Base-by-base conservation (phyloP, 2,888 invertebrate species). In the Frankliniella intonsa region DNA sequence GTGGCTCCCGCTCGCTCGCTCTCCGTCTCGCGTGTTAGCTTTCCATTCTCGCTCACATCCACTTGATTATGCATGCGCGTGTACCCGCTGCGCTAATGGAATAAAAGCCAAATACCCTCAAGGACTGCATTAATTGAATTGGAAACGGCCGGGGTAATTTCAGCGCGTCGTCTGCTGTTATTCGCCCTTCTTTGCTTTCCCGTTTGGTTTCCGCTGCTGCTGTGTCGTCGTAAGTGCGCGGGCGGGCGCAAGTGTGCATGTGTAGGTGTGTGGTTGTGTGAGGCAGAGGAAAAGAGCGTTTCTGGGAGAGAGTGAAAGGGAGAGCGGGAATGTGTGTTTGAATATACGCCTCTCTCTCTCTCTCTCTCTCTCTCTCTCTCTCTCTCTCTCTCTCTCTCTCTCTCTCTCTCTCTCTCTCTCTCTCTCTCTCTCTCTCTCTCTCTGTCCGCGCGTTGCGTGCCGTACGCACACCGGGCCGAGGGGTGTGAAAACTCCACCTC, bases 401-500 rank as follows among this genome's bases (percentile, higher is more conserved):
- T 11, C 62, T 14, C 62, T 14, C 62, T 14, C 62, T 14, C 7
- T 62, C 62, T 55, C 55, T 55, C 55, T 55, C 55, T 55, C 55
- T 55, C 55, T 14, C 62, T 0, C 17, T 0, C 62, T 62, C 62
- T 17, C 14, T 62, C 38, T 38, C 38, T 38, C 38, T 38, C 38
- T 25, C 69, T 62, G 17, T n/a, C 17, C 62, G 17, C 62, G 62
- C n/a, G 62, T 1, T 17, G 19, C 62, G 17, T 55, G 62, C 62
- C 62, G 62, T 62, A n/a, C 62, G 25, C 69, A 76, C 22, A 76
- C 22, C 25, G 25, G 22, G 2, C 25, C 25, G 8, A 25, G 22
- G 10, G 69, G 69, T 76, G 69, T 76, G 69, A 76, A 76, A 76
- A 76, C 69, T 76, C 69, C 69, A 25, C 69, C 69, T 62, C 69